A percentile compares a stretch with the other conserved stretches of the same genome.
These are phyloP conservation scores for Sigmodon hispidus DNA, from an alignment of 2,113 vertebrate species.

Conservation along the genomic window DNA sequence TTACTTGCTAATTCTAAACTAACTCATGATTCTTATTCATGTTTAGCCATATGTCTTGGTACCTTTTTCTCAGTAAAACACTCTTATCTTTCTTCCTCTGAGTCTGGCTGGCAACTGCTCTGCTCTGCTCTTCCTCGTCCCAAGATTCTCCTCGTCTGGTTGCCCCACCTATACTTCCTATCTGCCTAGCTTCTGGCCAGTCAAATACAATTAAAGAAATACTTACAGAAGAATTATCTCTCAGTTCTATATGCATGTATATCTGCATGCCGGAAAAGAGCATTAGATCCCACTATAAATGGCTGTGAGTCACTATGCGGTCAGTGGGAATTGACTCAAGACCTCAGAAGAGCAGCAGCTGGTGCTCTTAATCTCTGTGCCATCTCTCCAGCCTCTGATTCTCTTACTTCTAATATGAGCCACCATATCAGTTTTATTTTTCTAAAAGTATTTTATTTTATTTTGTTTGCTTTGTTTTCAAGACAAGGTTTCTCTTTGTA, in stretches of 20 bases:
- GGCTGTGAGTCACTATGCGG: neutral
- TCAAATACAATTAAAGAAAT: too few species aligned
- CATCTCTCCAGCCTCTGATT: neutral
- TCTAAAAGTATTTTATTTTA: neutral
- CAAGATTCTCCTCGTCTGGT: too few species aligned
- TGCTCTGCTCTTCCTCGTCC: too few species aligned
- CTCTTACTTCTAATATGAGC: neutral
- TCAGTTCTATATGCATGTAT: neutral
- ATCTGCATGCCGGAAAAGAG: neutral
- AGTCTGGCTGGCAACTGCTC: too few species aligned
- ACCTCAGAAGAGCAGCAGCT: neutral
- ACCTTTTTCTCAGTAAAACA: too few species aligned
- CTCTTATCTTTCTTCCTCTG: too few species aligned
- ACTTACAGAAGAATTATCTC: too few species aligned
- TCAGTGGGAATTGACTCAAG: neutral
- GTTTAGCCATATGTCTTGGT: too few species aligned
- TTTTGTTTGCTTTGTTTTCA: neutral
- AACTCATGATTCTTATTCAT: too few species aligned
- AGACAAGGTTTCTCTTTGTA: neutral
- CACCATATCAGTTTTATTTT: neutral
- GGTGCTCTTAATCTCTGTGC: neutral
- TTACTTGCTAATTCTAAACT: too few species aligned
- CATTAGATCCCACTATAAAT: neutral
- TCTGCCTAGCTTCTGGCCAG: too few species aligned
- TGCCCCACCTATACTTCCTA: too few species aligned